Conservation (phyloP, 2,113 vertebrate genomes). For the Leptobrachium leishanense region DNA sequence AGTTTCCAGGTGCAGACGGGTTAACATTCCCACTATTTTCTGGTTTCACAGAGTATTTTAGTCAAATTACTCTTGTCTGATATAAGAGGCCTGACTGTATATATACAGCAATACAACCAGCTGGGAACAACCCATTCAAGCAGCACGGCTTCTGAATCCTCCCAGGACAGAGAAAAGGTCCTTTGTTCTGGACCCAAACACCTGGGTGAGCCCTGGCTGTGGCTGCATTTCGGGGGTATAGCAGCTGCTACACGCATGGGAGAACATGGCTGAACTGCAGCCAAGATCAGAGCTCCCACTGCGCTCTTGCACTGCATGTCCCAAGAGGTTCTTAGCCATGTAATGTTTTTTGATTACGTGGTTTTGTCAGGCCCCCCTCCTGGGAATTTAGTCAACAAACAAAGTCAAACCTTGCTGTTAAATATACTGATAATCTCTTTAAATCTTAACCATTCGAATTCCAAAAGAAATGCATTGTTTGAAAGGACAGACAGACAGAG, state of each 20-base stretch:
- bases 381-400: too few species aligned
- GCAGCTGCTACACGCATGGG: conserved; percentile 49
- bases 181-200: conserved; percentile 86
- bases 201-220: conserved; percentile 71
- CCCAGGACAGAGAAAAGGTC: conserved; percentile 80
- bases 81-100: conserved; percentile 46
- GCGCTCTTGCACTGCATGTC: background rate
- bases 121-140: conserved; percentile 73
- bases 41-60: conserved; percentile 43
- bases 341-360: background rate
- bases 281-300: background rate
- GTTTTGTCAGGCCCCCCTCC: background rate
- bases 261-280: conserved; percentile 39
- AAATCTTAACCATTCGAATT: too few species aligned
- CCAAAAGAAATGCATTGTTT: too few species aligned
- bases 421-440: too few species aligned
- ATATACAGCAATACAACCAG: conserved; percentile 55
- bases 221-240: conserved; percentile 41
- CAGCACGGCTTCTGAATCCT: conserved; percentile 74
- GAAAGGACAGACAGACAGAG: too few species aligned
- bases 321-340: background rate
- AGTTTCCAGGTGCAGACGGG: conserved; percentile 34
- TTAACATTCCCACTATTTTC: conserved; percentile 37
- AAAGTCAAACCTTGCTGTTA: too few species aligned
- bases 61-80: conserved; percentile 42